These are phyloP conservation scores for Girardia tigrina DNA, from an alignment of 2,888 invertebrate genomes.

Conservation along the genomic window DNA sequence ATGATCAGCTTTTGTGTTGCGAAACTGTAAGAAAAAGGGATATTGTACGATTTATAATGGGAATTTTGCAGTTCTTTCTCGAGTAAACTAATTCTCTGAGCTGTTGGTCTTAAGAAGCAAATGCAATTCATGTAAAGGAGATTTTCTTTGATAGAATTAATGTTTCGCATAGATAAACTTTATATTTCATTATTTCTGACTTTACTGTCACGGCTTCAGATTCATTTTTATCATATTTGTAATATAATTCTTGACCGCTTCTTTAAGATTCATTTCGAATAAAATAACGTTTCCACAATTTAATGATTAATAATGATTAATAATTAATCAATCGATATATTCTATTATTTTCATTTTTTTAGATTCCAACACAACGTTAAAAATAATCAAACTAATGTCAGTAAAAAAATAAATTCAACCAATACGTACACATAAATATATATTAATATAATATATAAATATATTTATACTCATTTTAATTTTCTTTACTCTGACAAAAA, in stretches of 20 bases:
- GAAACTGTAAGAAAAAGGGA: slow-evolving; percentile 93
- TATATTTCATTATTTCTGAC: slow-evolving; percentile 90
- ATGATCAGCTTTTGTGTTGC: slow-evolving; percentile 89
- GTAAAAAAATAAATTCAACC: too few species aligned
- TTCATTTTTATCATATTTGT: slow-evolving; percentile 88
- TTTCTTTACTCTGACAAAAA: too few species aligned
- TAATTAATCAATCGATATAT: too few species aligned
- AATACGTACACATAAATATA: too few species aligned
- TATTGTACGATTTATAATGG: slow-evolving; percentile 87
- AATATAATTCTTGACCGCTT: slow-evolving; percentile 78
- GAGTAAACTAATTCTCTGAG: slow-evolving; percentile 80
- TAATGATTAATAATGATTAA: too few species aligned
- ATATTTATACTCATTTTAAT: too few species aligned
- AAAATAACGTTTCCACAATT: too few species aligned
- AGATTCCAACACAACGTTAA: too few species aligned
- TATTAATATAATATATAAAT: too few species aligned
- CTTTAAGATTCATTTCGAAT: slow-evolving; percentile 68
- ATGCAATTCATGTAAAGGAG: slow-evolving; percentile 87
- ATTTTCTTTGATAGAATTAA: slow-evolving; percentile 60
- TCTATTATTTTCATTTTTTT: too few species aligned
- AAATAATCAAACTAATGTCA: too few species aligned
- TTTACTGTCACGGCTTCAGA: slow-evolving; percentile 99
- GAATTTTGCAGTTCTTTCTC: slow-evolving; percentile 74
- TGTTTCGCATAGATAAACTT: slow-evolving; percentile 84
- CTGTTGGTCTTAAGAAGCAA: slow-evolving; percentile 80